Base-by-base conservation (phyloP, 2,888 invertebrate species). In the Ormia ochracea region DNA sequence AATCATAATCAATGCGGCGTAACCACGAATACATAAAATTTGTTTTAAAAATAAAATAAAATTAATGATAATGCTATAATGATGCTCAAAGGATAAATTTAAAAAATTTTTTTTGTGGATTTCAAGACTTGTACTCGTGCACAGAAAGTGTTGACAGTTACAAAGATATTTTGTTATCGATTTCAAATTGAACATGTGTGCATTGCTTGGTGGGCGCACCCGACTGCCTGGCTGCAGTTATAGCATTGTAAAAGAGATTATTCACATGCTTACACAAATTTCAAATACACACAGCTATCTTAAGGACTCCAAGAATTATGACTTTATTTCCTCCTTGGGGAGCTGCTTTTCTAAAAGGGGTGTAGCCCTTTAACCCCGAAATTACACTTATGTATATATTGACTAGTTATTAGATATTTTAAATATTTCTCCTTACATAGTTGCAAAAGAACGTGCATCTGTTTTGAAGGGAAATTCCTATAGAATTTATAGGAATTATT, bases 1-100 rank as follows among this genome's bases (percentile, higher is more conserved):
- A 87, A 87, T 87, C 87, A 85, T 84, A 83, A 82, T 82, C 86
- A 86, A 86, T 86, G 86, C 85, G 84, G 85, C 84, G 85, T 83
- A 86, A 86, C 86, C 58, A 70, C 43, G 68, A 69, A 54, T 43
- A 79, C 70, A 81, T 78, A 45, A 69, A 75, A 75, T 75, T 43
- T 10, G 45, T 56, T 65, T 66, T 36, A 36, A 52, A 52, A 41
- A 41, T 23, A n/a, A 58, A 50, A 52, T 75, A 52, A 66, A 70
- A 70, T 63, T 70, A 65, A 77, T 65, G 75, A 59, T 59, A 68
- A 68, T 59, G 66, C 41, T 23, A 59, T 59, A 68, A 68, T 59
- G 66, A 52, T 23, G 38, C 19, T 68, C 38, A n/a, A 52, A 75
- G 48, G 59, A 31, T 48, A 59, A 58, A 36, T 2, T 36, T 19